Evolutionary conservation across 2,888 invertebrate genomes (phyloP), one percentile per base, ranked within the genome.

Genomic region (Leucophenga montana): DNA sequence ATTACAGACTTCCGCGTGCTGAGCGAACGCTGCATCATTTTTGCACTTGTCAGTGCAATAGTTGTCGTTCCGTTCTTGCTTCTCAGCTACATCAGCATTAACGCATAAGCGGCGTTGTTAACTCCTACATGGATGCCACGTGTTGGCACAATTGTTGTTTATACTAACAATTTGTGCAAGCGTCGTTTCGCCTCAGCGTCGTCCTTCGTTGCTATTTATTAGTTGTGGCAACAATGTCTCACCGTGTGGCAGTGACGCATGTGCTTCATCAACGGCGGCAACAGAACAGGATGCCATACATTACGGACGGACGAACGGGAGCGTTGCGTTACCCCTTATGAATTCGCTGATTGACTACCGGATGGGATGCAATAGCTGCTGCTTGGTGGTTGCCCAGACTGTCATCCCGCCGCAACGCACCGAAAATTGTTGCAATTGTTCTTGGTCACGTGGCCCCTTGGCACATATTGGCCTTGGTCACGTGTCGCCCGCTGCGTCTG

Each of bases 101-200:
- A 64, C 54, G 11, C 9, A 39, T 27, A 39, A 39, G 39, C 39
- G 39, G 39, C 39, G 13, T 50, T 50, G 50, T 57, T 27, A 22
- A 27, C 62, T 64, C 48, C 48, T 64, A 48, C 77, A 76, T 77
- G 81, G 80, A 75, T 70, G 85, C 53, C 86, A 86, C 86, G 86
- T 86, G 86, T 68, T 71, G 72, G 78, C 75, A 75, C 86, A 86
- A 85, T 85, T 85, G 82, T 85, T 86, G 86, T 86, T 86, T 86
- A 86, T 85, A 80, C 86, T 83, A 86, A 86, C 82, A 85, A 86
- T 86, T 86, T 86, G 86, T 82, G 85, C 79, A 76, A 64, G 66
- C 71, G 70, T 64, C 59, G 72, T 66, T 31, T 2, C 59, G 64
- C 48, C 66, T 68, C 20, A 13, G 53, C 53, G 46, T 5, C 50